Base-by-base conservation (phyloP, 2,888 invertebrate genomes). In the Ditula angustiorana region DNA sequence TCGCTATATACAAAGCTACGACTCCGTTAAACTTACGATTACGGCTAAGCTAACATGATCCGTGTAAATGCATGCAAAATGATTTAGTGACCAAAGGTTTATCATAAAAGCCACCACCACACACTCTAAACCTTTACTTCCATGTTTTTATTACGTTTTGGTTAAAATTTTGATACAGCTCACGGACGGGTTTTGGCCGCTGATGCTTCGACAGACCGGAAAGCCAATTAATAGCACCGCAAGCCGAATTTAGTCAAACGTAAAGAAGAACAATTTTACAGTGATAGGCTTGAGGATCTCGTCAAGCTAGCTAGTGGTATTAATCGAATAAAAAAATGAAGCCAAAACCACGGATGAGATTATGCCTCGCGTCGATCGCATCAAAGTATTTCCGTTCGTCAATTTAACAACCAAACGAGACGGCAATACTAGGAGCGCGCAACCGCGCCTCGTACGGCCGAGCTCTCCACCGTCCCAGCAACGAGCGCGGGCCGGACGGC, bases 51-150 rank as follows among this genome's bases (percentile, higher is more conserved):
- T 86, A 83, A 86, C 80, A 81, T 78, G 79, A 76, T 78, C 86
- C 77, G 82, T 85, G 90, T 86, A 84, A 87, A 86, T 83, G 89
- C 91, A 92, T 92, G 92, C 91, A 62, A 56, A 84, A 92, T 92
- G 89, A 90, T 85, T 84, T 79, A 82, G 90, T 88, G 90, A 87
- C 78, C 80, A 80, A 79, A 80, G 77, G 75, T 74, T 81, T 78
- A 77, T 86, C 83, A 79, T 83, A 81, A 84, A 90, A 91, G 90
- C 91, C 91, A 91, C 90, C 92, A 92, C 92, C 92, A 92, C 92
- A 92, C 92, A 92, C 92, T 92, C 92, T 90, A 87, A 88, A 92
- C 91, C 92, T 87, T 85, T 75, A 88, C 91, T 91, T 92, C 91
- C 91, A 85, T 86, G 78, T 84, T 83, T 78, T 81, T 67, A 83